Evolutionary conservation across 2,888 invertebrate species (phyloP).

Genomic region (Thyatira batis): DNA sequence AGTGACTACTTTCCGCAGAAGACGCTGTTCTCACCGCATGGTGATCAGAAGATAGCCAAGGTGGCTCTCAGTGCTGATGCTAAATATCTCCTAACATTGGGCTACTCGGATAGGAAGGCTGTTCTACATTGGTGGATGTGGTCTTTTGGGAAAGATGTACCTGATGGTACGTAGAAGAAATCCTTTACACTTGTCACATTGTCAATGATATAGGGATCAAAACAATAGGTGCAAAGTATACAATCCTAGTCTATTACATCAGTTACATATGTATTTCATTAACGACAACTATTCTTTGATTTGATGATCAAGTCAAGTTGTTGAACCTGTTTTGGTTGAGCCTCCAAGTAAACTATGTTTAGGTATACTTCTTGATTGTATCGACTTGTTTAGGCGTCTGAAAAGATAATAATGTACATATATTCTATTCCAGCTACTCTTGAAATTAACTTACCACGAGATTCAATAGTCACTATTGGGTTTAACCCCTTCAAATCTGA

Average conservation of each 20-base stretch:
- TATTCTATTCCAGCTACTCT: slow-evolving; percentile 38
- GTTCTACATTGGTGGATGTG: slow-evolving; percentile 84
- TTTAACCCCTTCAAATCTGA: slow-evolving; percentile 61
- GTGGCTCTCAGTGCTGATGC: slow-evolving; percentile 80
- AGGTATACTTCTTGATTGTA: background rate
- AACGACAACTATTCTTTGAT: too few species aligned
- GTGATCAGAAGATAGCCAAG: slow-evolving; percentile 52
- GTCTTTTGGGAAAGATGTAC: slow-evolving; percentile 75
- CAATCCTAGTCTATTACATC: too few species aligned
- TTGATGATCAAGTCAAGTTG: too few species aligned
- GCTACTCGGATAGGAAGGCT: slow-evolving; percentile 63
- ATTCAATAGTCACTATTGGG: slow-evolving; percentile 51
- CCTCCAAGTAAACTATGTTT: background rate
- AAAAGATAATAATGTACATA: background rate
- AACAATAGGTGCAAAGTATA: too few species aligned
- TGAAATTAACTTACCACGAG: slow-evolving; percentile 38
- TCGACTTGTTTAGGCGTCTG: background rate
- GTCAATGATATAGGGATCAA: too few species aligned
- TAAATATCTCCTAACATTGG: slow-evolving; percentile 81
- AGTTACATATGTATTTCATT: too few species aligned
- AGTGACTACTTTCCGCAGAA: slow-evolving; percentile 71
- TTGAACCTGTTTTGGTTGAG: too few species aligned
- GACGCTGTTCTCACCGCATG: slow-evolving; percentile 81
- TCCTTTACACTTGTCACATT: too few species aligned
- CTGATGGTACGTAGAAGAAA: slow-evolving; percentile 74